Base-by-base conservation (phyloP, 1,140 invertebrate genomes). In the Leptinotarsa texana region DNA sequence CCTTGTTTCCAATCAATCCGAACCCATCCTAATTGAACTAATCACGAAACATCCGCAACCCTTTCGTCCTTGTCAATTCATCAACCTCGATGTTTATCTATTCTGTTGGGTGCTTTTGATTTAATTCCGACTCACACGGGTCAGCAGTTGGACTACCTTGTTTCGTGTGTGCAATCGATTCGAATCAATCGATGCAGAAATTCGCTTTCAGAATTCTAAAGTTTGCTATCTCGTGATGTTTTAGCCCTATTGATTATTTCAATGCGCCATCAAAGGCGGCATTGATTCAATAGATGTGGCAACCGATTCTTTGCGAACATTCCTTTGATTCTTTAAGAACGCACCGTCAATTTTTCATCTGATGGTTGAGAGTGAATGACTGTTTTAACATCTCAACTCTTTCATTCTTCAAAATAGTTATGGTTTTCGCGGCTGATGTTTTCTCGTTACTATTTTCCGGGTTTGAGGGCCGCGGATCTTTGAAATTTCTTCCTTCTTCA, bases 11-110 rank as follows among this genome's bases (percentile, higher is more conserved):
- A 42, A 42, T 42, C 33, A 57, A 57, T 57, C 17, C 51, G n/a
- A 57, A 57, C 15, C 51, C n/a, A 57, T 15, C 51, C 51, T 57
- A 57, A 57, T n/a, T 57, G 51, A 18, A 57, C 15, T 57, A 18
- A 57, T 17, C 51, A 57, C 15, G 33, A 42, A 42, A 42, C 33
- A 42, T 42, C 33, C 51, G n/a, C n/a, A 57, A 57, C 51, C 51
- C 51, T 57, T n/a, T 17, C n/a, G 51, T 18, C 51, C 51, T 57
- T 4, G 3, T n/a, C 51, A 18, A 18, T 57, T 57, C 51, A 57
- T 57, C 51, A 57, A 57, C 51, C 51, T 18, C n/a, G 51, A 57
- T 57, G n/a, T 57, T 57, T 57, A 57, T 57, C 51, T 57, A 17
- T 57, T 57, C n/a, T 18, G 51, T 57, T 18, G 51, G 17, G n/a